Conservation (phyloP, 2,797 vertebrate genomes). For the Pangasius sanitwongsei region DNA sequence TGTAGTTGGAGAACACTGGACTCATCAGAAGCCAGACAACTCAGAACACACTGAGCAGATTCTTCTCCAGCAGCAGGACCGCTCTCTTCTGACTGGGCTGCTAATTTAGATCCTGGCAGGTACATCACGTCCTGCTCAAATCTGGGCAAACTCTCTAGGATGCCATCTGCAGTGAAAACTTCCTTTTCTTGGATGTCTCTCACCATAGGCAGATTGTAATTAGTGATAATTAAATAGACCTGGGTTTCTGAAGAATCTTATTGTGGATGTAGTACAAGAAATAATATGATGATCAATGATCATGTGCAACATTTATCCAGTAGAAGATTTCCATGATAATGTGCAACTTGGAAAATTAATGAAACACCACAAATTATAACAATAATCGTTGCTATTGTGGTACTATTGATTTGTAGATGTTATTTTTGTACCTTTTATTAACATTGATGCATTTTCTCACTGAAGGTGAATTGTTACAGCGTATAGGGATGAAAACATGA, state of each 20-base stretch:
- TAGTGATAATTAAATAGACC: not conserved
- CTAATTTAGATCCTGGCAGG: slow-evolving; percentile 33
- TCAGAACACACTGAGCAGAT: slow-evolving; percentile 11
- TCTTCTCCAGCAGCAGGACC: slow-evolving; percentile 11
- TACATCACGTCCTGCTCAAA: slow-evolving; percentile 16
- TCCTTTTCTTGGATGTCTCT: not conserved
- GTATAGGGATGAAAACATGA: not conserved
- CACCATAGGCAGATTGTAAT: not conserved
- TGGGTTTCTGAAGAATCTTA: slow-evolving; percentile 6
- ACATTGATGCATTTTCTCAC: not conserved
- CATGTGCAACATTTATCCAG: not conserved
- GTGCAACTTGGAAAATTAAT: not conserved
- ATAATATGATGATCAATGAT: not conserved
- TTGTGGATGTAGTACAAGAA: not conserved
- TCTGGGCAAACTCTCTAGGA: slow-evolving; percentile 1
- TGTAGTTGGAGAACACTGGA: not conserved
- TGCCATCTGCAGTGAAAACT: slow-evolving; percentile 21
- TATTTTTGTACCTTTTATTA: not conserved
- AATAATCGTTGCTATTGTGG: not conserved
- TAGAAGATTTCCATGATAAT: not conserved
- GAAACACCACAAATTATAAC: not conserved
- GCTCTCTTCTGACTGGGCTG: slow-evolving; percentile 15
- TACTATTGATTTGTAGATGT: not conserved
- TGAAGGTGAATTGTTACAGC: not conserved
- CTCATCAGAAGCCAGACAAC: slow-evolving; percentile 21